These are phyloP conservation scores for Acanthosepion esculentum DNA, from an alignment of 2,888 invertebrate species.

Conservation along the genomic window DNA sequence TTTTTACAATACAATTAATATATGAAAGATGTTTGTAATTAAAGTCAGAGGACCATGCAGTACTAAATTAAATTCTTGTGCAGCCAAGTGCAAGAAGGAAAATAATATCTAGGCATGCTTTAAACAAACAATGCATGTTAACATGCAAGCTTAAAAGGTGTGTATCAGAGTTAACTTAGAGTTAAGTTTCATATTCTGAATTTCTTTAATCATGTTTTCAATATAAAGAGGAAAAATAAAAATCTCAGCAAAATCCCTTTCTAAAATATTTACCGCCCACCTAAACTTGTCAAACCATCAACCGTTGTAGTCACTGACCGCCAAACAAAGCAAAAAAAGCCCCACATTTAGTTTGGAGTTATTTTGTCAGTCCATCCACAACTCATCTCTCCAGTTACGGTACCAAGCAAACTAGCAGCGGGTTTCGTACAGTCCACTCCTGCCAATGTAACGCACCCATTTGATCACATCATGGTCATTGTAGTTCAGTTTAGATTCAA, in stretches of 20 bases:
- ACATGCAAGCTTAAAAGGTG: too few species aligned
- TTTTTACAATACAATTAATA: too few species aligned
- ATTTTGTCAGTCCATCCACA: neutral
- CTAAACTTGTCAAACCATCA: neutral
- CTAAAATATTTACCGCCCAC: neutral
- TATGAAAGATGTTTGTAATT: too few species aligned
- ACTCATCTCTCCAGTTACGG: neutral
- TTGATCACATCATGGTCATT: slow-evolving; percentile 99
- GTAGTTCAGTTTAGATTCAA: slow-evolving; percentile 99
- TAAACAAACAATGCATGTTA: too few species aligned
- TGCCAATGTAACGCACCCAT: slow-evolving; percentile 99
- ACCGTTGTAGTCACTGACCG: neutral
- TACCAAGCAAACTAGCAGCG: slow-evolving; percentile 82
- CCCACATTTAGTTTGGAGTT: neutral
- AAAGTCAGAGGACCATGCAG: too few species aligned
- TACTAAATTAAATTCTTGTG: too few species aligned
- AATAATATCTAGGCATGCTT: too few species aligned
- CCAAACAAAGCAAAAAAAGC: neutral
- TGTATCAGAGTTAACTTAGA: too few species aligned
- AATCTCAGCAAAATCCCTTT: neutral
- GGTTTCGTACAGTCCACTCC: slow-evolving; percentile 99
- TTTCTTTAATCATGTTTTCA: too few species aligned
- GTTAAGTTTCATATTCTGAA: too few species aligned
- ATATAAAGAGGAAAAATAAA: too few species aligned
- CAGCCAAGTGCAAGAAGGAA: too few species aligned